Base-by-base conservation (phyloP, 2,797 vertebrate species). In the Cossypha niveicapilla region DNA sequence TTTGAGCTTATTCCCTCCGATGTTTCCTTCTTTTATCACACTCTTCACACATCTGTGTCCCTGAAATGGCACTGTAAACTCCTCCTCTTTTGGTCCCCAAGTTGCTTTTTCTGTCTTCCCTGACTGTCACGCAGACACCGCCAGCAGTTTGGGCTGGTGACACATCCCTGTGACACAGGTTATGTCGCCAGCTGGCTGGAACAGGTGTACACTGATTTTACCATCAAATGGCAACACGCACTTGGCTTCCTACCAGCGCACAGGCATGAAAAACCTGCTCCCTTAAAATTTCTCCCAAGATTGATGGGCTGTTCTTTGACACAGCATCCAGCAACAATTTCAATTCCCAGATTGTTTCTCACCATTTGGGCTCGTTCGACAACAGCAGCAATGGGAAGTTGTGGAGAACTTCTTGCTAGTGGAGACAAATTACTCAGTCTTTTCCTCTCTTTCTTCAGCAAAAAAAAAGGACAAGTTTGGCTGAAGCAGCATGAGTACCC, bases 191-290 rank as follows among this genome's bases (percentile, higher is more conserved):
- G 99, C 99, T 99, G 99, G 98, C 97, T 97, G 62, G 98, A 99
- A 99, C 99, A 99, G 98, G 98, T 99, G 99, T 98, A 98, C 97
- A 89, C 98, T 97, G 98, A 97, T 98, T 97, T 98, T 97, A 98
- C 98, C 98, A 98, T 98, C 97, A 97, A 98, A 98, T 97, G 97
- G 98, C 98, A 98, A 97, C 97, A 97, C 95, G 92, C 98, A 94
- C 98, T 99, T 99, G 99, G 99, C 99, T 98, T 96, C 88, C 90
- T 95, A 98, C 98, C 99, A 99, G 97, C 84, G 88, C 96, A 98
- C 96, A 97, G 97, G 97, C 98, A 98, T 98, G 98, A 98, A 98
- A 98, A 98, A 98, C 98, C 98, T 98, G 98, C 97, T 98, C 97
- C 96, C 96, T 96, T 96, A 97, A 97, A 96, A 97, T 95, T 96